Conservation (phyloP, 1,140 invertebrate species). For the Plodia interpunctella region DNA sequence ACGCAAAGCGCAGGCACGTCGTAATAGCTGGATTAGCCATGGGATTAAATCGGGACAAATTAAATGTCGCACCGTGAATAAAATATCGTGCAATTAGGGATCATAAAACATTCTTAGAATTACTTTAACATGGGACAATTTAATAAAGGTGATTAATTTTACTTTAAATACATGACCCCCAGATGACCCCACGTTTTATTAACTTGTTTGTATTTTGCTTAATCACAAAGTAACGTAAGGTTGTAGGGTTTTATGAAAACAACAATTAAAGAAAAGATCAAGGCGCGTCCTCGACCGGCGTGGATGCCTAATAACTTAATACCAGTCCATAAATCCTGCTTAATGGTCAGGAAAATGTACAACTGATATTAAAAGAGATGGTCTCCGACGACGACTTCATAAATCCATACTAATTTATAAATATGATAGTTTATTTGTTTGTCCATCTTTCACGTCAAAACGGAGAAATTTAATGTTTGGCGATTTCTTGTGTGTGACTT, state of each 20-base stretch:
- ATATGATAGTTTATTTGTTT: too few relatives aligned
- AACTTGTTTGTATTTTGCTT: background rate
- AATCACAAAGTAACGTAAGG: slow-evolving; percentile 11
- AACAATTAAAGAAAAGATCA: slow-evolving; percentile 36
- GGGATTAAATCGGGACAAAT: slow-evolving; percentile 6
- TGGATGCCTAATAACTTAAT: background rate
- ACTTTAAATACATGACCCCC: background rate
- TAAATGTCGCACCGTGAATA: slow-evolving; percentile 10
- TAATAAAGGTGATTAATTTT: background rate
- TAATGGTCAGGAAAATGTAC: background rate
- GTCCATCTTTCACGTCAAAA: too few relatives aligned
- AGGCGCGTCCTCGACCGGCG: slow-evolving; percentile 18
- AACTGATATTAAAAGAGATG: background rate
- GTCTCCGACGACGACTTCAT: background rate
- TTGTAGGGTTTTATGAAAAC: slow-evolving; percentile 17
- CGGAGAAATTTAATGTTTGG: too few relatives aligned
- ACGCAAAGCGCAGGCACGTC: background rate
- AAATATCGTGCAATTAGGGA: background rate
- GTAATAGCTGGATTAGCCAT: slow-evolving; percentile 2
- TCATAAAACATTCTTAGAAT: background rate
- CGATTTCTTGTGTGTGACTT: too few relatives aligned
- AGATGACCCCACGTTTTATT: background rate
- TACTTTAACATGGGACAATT: background rate
- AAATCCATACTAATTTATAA: background rate
- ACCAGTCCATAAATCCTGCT: background rate